phyloP scores from a whole-genome alignment of 2,888 invertebrate species.

The Salpingus planirostris region DNA sequence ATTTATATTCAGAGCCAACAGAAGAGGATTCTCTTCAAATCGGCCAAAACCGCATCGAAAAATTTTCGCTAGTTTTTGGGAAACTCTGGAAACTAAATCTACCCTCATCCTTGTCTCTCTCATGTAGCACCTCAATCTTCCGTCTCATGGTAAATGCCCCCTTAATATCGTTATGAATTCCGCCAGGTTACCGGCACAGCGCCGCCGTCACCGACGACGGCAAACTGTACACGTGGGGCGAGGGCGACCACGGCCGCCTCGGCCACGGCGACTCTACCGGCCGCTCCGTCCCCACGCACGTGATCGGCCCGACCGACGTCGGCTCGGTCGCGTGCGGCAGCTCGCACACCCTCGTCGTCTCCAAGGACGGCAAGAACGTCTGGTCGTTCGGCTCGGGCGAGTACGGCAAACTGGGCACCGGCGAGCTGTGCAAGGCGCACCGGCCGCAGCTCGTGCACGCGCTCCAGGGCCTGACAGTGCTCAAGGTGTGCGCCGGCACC shows the following conservation, averaged over 20 bases:
- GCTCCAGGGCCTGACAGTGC: conserved; percentile 47
- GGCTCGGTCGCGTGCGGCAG: conserved; percentile 50
- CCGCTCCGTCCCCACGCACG: conserved; percentile 49
- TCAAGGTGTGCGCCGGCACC: conserved; percentile 49
- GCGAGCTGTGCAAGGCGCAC: conserved; percentile 40
- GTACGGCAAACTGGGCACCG: conserved; percentile 46
- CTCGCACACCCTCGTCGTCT: conserved; percentile 47
- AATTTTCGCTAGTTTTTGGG: too few relatives aligned
- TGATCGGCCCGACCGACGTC: conserved; percentile 48
- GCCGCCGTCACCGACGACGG: conserved; percentile 50
- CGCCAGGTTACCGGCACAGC: conserved; percentile 49
- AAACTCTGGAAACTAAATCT: too few relatives aligned
- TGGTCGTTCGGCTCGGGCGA: conserved; percentile 52
- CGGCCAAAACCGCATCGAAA: too few relatives aligned
- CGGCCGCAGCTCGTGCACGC: conserved; percentile 52
- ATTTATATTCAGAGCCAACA: too few relatives aligned
- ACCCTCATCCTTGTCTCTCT: too few relatives aligned
- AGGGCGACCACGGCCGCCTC: conserved; percentile 48
- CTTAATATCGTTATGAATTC: too few relatives aligned
- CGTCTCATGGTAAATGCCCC: too few relatives aligned
- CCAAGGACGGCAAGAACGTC: conserved; percentile 46
- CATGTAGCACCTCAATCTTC: too few relatives aligned
- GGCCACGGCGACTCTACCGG: conserved; percentile 55
- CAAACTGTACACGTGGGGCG: conserved; percentile 50
- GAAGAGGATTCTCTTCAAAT: too few relatives aligned